Percentiles rank a stretch among this genome's conserved stretches.
phyloP scores from a whole-genome alignment of 2,113 vertebrate species.

The Brachypteracias leptosomus region DNA sequence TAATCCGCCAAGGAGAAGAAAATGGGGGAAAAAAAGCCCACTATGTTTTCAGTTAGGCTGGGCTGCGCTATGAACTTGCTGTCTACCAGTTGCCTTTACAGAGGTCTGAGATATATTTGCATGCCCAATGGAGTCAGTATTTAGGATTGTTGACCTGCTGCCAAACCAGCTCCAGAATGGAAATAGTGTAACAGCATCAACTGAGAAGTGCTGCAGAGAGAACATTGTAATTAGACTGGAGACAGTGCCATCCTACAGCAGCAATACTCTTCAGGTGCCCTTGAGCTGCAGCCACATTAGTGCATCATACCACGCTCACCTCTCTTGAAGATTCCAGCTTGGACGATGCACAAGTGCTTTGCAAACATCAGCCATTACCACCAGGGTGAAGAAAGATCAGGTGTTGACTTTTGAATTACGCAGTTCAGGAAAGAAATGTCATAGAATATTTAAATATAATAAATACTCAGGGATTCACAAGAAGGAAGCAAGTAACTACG shows the following conservation, averaged over 20 bases:
- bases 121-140: fast-evolving
- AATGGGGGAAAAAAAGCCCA: fast-evolving
- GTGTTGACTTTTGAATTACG: neutral
- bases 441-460: neutral
- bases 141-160: neutral
- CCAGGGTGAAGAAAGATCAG: neutral
- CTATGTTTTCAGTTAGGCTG: neutral
- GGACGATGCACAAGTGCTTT: neutral
- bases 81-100: neutral
- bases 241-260: neutral
- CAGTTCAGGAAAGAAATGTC: neutral
- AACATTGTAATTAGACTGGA: neutral
- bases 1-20: neutral
- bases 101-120: neutral
- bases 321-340: neutral
- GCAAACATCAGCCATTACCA: neutral
- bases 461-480: neutral
- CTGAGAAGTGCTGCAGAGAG: neutral
- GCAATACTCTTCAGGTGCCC: neutral
- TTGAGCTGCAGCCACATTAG: neutral
- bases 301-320: neutral
- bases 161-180: neutral
- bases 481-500: neutral
- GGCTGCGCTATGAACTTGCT: neutral
- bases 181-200: neutral